Conservation (phyloP, 2,113 vertebrate species). For the Tauraco erythrolophus region DNA sequence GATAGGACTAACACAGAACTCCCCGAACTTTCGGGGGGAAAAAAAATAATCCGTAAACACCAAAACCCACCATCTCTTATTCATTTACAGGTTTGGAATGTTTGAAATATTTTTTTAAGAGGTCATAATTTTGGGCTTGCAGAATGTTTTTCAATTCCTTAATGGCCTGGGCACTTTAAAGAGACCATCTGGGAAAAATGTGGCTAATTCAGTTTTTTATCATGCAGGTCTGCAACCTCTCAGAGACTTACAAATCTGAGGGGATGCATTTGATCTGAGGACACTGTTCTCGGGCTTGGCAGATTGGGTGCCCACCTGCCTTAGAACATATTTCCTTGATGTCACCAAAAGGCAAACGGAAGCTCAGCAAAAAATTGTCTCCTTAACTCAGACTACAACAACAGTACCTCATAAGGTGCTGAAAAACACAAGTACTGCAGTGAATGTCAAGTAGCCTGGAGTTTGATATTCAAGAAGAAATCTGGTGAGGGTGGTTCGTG, state of each 20-base stretch:
- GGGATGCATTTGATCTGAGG: neutral
- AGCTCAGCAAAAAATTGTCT: neutral
- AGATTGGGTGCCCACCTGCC: neutral
- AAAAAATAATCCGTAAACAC: neutral
- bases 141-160: neutral
- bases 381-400: neutral
- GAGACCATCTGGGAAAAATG: neutral
- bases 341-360: neutral
- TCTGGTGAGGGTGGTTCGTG: rapidly evolving
- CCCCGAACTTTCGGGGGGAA: neutral
- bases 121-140: neutral
- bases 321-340: neutral
- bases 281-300: neutral
- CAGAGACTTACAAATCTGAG: neutral
- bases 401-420: neutral
- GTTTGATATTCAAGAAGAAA: neutral
- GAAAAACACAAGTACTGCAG: neutral
- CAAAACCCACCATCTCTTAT: neutral
- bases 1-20: neutral
- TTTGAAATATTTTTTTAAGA: neutral
- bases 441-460: rapidly evolving
- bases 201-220: neutral
- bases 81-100: neutral
- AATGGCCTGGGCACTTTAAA: neutral
- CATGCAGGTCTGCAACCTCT: neutral